phyloP scores from a whole-genome alignment of 2,113 vertebrate genomes.

The Ellobius talpinus region DNA sequence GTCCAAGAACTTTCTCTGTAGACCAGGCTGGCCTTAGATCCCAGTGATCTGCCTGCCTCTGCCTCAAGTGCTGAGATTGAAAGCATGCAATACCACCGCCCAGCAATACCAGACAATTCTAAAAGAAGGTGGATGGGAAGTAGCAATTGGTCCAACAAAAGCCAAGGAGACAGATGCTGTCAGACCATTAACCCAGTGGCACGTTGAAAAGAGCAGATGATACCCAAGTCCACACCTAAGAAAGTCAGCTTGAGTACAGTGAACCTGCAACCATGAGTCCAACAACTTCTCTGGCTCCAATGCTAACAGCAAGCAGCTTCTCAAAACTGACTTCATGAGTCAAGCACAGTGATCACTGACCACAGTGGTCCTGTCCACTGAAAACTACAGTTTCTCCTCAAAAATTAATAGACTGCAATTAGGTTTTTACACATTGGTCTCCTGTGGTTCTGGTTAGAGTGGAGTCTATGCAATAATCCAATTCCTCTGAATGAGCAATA shows the following conservation, averaged over 20 bases:
- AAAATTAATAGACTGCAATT: conserved; percentile 28
- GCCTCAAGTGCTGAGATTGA: not conserved
- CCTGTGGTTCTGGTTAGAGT: not conserved
- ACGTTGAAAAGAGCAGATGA: not conserved
- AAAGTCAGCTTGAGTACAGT: not conserved
- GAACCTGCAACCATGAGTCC: conserved; percentile 22
- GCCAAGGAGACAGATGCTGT: conserved; percentile 10
- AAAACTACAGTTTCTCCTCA: conserved; percentile 40
- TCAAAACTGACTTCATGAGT: not conserved
- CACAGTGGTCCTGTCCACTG: not conserved
- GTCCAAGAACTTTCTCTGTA: not conserved
- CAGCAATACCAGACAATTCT: conserved; percentile 54
- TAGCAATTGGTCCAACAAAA: conserved; percentile 47
- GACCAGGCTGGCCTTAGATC: not conserved
- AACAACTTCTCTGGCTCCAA: conserved; percentile 17
- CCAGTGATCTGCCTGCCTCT: not conserved
- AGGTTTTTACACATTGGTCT: conserved; percentile 35
- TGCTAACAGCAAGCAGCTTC: conserved; percentile 28
- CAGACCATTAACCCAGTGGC: not conserved
- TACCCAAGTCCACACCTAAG: not conserved
- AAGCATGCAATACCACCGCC: not conserved
- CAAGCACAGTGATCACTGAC: not conserved
- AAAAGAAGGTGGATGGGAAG: conserved; percentile 40
- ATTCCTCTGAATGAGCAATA: not conserved
- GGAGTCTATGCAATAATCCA: not conserved